Evolutionary conservation across 2,797 vertebrate genomes (phyloP).

Genomic region (Hippoglossus hippoglossus): DNA sequence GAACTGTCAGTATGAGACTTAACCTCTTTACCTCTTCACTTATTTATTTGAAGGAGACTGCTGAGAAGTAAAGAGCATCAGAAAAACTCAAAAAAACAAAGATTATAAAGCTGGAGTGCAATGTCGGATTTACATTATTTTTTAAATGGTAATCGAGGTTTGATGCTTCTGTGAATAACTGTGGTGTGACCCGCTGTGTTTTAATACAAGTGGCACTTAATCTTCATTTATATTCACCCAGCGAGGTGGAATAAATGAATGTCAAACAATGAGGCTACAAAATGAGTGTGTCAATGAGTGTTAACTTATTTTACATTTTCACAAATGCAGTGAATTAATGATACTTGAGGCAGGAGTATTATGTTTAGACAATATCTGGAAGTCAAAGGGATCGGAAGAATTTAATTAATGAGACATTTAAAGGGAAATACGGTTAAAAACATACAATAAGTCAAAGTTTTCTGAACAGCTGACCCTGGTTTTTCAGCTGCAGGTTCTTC

Average conservation of each 20-base stretch:
- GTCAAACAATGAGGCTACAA: conserved; percentile 1
- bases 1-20: background rate
- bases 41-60: conserved; percentile 1
- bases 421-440: conserved; percentile 48
- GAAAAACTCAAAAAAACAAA: background rate
- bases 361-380: background rate
- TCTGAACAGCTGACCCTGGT: background rate
- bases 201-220: conserved; percentile 33
- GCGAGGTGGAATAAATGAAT: conserved; percentile 13
- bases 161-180: conserved; percentile 17
- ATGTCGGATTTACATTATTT: background rate
- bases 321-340: background rate
- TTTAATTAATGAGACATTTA: conserved; percentile 14
- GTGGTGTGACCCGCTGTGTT: conserved; percentile 5
- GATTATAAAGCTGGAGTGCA: conserved; percentile 4
- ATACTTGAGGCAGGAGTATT: background rate
- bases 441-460: no score
- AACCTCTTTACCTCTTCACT: no score
- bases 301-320: conserved; percentile 10
- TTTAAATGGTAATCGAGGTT: conserved; percentile 1
- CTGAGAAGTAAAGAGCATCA: background rate
- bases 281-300: conserved; percentile 2
- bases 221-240: conserved; percentile 13
- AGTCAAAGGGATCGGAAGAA: conserved; percentile 37
- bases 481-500: conserved; percentile 1